Percentiles rank a stretch among this genome's conserved stretches.
Evolutionary conservation across 2,888 invertebrate genomes (phyloP).

Genomic region (Agrenia bidenticulata): DNA sequence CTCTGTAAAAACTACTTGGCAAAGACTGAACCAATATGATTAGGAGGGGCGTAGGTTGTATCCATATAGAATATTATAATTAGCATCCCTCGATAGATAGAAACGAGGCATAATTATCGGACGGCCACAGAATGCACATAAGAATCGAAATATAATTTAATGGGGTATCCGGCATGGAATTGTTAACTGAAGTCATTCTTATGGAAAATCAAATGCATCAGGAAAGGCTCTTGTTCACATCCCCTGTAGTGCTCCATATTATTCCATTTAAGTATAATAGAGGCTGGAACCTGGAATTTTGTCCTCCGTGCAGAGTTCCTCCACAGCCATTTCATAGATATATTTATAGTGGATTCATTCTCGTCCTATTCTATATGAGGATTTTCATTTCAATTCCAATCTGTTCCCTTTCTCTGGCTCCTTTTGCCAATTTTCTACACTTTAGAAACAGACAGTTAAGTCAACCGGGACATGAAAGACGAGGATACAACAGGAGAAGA

Average conservation of each 20-base stretch:
- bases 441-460: conserved; percentile 18
- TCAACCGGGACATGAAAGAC: conserved; percentile 22
- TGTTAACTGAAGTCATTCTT: conserved; percentile 21
- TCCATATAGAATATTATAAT: background rate
- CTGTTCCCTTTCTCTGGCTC: conserved; percentile 17
- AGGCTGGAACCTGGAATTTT: no score
- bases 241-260: background rate
- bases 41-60: background rate
- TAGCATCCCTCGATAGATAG: background rate
- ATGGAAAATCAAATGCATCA: conserved; percentile 25
- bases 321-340: background rate
- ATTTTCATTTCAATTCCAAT: conserved; percentile 26
- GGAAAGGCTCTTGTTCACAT: background rate
- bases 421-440: conserved; percentile 24
- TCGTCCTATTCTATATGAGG: conserved; percentile 5
- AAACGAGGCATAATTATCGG: conserved; percentile 13
- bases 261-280: background rate
- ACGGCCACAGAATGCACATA: conserved; percentile 22
- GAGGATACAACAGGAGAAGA: conserved; percentile 19
- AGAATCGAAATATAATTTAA: conserved; percentile 22
- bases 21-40: background rate
- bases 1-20: no score
- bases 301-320: background rate
- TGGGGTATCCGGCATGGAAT: conserved; percentile 18
- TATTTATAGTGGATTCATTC: background rate